These are phyloP conservation scores for Epizoanthus fatuus DNA, from an alignment of 92 coral and sea anemone genomes.

Conservation along the genomic window DNA sequence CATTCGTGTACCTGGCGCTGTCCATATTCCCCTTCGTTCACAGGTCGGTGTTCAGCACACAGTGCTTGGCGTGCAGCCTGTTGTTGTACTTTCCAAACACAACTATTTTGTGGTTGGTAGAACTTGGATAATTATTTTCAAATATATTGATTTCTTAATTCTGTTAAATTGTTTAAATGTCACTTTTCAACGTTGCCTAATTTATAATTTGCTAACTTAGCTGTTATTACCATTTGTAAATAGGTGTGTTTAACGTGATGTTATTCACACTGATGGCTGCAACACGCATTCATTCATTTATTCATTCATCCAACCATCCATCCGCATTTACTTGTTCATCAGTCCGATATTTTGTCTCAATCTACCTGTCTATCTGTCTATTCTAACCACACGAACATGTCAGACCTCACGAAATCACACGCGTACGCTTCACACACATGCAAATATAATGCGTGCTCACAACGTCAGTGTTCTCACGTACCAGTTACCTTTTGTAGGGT, in stretches of 20 bases:
- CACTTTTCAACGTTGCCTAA: background rate
- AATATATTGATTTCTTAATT: too few relatives aligned
- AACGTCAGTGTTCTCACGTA: background rate
- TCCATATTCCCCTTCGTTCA: slow-evolving; percentile 88
- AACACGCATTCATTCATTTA: too few relatives aligned
- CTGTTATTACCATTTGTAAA: too few relatives aligned
- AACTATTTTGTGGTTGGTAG: background rate
- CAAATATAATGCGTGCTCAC: too few relatives aligned
- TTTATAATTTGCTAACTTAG: too few relatives aligned
- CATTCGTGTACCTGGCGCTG: slow-evolving; percentile 87
- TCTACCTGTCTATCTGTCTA: too few relatives aligned
- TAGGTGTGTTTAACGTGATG: too few relatives aligned
- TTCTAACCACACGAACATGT: background rate
- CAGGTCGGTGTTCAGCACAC: slow-evolving; percentile 69
- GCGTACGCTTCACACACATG: background rate
- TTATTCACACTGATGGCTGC: too few relatives aligned
- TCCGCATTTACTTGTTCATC: too few relatives aligned
- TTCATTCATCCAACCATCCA: too few relatives aligned
- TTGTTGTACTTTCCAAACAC: background rate
- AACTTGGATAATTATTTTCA: background rate
- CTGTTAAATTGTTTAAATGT: too few relatives aligned
- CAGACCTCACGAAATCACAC: background rate
- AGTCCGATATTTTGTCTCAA: too few relatives aligned
- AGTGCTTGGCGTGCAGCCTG: background rate
- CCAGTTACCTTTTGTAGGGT: slow-evolving; percentile 62